phyloP scores from a whole-genome alignment of 2,113 vertebrate species.

The Anarhynchus alexandrinus region DNA sequence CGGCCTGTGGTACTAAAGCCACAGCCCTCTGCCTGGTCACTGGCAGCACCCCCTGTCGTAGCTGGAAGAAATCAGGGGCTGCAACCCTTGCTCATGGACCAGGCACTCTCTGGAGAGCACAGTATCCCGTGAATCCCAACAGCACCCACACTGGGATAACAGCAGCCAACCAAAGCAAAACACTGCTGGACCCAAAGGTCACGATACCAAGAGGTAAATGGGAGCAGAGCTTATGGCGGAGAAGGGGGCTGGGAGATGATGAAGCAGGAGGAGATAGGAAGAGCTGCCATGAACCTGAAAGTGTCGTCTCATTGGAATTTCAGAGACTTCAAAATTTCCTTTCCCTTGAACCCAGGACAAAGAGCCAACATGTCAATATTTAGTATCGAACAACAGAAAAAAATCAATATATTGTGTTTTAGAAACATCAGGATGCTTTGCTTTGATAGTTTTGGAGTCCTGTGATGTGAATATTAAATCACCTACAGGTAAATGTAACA shows the following conservation, averaged over 20 bases:
- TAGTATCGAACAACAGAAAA: not conserved
- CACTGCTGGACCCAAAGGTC: not conserved
- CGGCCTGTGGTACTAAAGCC: too few species aligned
- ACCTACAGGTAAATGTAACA: not conserved
- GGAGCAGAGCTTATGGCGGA: not conserved
- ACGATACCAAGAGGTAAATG: not conserved
- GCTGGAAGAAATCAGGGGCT: not conserved
- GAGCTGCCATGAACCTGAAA: not conserved
- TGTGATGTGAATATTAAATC: not conserved
- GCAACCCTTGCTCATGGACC: rapidly evolving
- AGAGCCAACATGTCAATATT: not conserved
- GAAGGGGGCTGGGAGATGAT: not conserved
- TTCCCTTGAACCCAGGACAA: not conserved
- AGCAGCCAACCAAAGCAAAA: not conserved
- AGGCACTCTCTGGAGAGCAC: not conserved
- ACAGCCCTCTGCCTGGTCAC: not conserved
- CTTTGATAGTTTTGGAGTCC: not conserved
- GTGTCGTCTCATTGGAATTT: not conserved
- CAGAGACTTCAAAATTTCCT: not conserved
- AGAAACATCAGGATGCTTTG: not conserved
- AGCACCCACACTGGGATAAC: rapidly evolving
- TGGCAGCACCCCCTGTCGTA: rapidly evolving
- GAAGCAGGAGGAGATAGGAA: not conserved
- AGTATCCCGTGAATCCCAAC: not conserved
- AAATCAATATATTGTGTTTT: not conserved